These are phyloP conservation scores for Chelonia mydas DNA, from an alignment of 2,797 vertebrate species.

Conservation along the genomic window DNA sequence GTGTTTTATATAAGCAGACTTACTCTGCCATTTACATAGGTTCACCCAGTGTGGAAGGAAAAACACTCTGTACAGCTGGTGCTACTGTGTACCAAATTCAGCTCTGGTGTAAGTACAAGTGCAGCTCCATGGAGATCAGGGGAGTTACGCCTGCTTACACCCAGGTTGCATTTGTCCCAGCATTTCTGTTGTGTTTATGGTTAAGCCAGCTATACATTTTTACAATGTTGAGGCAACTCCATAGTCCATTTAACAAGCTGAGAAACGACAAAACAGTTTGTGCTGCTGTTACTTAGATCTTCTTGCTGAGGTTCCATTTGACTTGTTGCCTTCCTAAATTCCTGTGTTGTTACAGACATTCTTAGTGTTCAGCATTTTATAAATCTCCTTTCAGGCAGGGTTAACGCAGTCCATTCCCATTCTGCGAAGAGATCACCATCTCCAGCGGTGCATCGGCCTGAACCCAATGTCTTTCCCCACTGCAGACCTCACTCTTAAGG, in stretches of 20 bases:
- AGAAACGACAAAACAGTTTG: background rate
- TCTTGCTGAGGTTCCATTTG: background rate
- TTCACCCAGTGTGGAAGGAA: background rate
- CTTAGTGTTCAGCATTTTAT: rapidly evolving
- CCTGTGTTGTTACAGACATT: background rate
- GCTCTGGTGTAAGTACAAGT: background rate
- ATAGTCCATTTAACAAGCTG: background rate
- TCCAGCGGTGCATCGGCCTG: conserved; percentile 94
- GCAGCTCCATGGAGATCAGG: background rate
- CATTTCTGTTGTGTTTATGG: background rate
- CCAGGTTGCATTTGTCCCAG: background rate
- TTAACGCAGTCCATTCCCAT: conserved; percentile 94
- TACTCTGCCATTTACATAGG: background rate
- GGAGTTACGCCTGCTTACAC: background rate
- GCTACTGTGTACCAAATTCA: background rate
- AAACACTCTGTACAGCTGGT: background rate
- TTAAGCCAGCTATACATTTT: background rate
- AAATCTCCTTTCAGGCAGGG: conserved; percentile 81
- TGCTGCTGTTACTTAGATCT: background rate
- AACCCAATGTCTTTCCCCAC: conserved; percentile 95
- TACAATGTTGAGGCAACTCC: background rate
- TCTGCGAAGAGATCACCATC: conserved; percentile 94
- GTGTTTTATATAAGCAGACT: background rate
- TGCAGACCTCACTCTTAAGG: conserved; percentile 97
- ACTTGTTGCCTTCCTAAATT: background rate